Evolutionary conservation across 1,140 invertebrate species (phyloP).

Genomic region (Patella vulgata): DNA sequence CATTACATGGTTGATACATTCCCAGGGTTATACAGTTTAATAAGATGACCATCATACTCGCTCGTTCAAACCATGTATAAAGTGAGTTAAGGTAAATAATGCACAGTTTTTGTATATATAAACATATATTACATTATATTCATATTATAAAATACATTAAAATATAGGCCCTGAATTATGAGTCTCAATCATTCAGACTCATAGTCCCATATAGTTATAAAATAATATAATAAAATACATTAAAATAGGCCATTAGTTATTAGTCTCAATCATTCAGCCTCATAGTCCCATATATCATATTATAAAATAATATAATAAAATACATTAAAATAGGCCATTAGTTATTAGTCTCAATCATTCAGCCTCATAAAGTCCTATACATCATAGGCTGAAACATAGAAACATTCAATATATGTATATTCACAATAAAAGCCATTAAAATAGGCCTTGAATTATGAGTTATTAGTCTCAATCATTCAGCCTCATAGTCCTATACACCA

Average conservation of each 20-base stretch:
- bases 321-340: background rate
- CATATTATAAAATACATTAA: background rate
- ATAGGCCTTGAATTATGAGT: too few relatives aligned
- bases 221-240: background rate
- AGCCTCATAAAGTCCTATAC: background rate
- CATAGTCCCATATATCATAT: background rate
- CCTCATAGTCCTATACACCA: too few relatives aligned
- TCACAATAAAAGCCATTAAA: too few relatives aligned
- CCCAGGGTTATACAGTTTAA: conserved; percentile 98
- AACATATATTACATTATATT: too few relatives aligned
- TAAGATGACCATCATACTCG: conserved; percentile 98
- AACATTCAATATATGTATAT: too few relatives aligned
- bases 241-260: background rate
- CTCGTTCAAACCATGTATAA: conserved; percentile 97
- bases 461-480: too few relatives aligned
- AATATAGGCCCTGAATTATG: background rate
- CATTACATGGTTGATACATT: conserved; percentile 97
- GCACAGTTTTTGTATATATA: too few relatives aligned
- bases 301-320: background rate
- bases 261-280: background rate
- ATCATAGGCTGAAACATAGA: too few relatives aligned
- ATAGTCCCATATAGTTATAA: background rate
- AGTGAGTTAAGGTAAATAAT: conserved; percentile 50
- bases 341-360: background rate
- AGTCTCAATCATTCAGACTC: background rate